These are phyloP conservation scores for Craseonycteris thonglongyai DNA, from an alignment of 2,113 vertebrate species.

Conservation along the genomic window DNA sequence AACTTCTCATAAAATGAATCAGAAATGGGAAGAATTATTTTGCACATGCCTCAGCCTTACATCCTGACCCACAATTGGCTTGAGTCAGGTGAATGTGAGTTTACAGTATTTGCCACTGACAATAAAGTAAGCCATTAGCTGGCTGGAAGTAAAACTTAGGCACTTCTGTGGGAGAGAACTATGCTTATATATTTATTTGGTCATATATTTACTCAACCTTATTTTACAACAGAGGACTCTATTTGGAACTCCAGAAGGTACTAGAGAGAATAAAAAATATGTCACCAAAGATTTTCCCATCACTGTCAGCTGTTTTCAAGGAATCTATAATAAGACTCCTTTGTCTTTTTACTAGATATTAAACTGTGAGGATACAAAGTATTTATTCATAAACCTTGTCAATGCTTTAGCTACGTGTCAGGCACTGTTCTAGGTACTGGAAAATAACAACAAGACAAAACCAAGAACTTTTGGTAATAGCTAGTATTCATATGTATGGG, in stretches of 20 bases:
- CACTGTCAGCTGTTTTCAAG: not conserved
- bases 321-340: not conserved
- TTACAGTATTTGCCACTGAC: not conserved
- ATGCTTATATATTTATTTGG: not conserved
- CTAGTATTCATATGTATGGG: not conserved
- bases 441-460: not conserved
- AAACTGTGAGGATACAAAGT: not conserved
- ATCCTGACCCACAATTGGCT: not conserved
- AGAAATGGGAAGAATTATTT: not conserved
- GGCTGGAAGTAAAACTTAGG: not conserved
- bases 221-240: not conserved
- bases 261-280: not conserved
- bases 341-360: not conserved
- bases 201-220: not conserved
- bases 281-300: not conserved
- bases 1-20: not conserved
- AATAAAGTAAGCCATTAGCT: not conserved
- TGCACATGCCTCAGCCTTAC: not conserved
- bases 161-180: not conserved
- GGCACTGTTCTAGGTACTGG: not conserved
- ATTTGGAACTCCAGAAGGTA: not conserved
- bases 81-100: conserved; percentile 10
- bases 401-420: not conserved
- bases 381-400: not conserved
- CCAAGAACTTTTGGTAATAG: not conserved